Percentiles rank a stretch among this genome's conserved stretches.
Evolutionary conservation across 2,113 vertebrate species (phyloP).

Genomic region (Leiothrix lutea): DNA sequence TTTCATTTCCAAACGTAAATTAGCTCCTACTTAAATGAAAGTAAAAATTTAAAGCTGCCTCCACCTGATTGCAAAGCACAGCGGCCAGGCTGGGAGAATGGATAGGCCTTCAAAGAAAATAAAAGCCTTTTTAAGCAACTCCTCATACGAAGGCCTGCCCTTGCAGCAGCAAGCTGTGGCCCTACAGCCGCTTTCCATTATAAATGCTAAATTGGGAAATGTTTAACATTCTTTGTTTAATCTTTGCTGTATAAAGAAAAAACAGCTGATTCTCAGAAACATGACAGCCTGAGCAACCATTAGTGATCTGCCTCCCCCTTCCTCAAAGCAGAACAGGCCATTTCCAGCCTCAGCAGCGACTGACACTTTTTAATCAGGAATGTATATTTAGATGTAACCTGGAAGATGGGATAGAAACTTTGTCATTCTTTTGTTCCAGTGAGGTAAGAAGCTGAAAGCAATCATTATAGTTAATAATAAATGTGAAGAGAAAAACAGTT

Average conservation of each 20-base stretch:
- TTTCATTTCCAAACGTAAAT: conserved; percentile 42
- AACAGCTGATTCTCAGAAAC: conserved; percentile 55
- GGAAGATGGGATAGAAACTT: not conserved
- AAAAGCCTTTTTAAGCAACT: conserved; percentile 29
- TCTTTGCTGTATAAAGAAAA: conserved; percentile 45
- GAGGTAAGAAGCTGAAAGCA: not conserved
- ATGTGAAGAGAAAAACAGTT: not conserved
- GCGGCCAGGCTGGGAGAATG: not conserved
- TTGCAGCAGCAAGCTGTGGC: conserved; percentile 30
- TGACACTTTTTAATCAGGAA: not conserved
- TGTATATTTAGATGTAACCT: not conserved
- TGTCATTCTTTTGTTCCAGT: not conserved
- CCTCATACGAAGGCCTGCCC: not conserved
- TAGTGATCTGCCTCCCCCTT: conserved; percentile 11
- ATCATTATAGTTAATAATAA: not conserved
- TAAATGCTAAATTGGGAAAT: conserved; percentile 55
- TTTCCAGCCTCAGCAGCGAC: not conserved
- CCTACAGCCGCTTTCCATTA: conserved; percentile 42
- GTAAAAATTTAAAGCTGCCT: conserved; percentile 27
- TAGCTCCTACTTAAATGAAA: conserved; percentile 34
- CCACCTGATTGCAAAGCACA: conserved; percentile 33
- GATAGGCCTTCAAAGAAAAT: conserved; percentile 19
- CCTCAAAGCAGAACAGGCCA: not conserved
- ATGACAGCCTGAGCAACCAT: not conserved
- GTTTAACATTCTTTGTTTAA: conserved; percentile 43